Conservation (phyloP, 1,140 invertebrate species). For the Pemphigus obesinymphae region DNA sequence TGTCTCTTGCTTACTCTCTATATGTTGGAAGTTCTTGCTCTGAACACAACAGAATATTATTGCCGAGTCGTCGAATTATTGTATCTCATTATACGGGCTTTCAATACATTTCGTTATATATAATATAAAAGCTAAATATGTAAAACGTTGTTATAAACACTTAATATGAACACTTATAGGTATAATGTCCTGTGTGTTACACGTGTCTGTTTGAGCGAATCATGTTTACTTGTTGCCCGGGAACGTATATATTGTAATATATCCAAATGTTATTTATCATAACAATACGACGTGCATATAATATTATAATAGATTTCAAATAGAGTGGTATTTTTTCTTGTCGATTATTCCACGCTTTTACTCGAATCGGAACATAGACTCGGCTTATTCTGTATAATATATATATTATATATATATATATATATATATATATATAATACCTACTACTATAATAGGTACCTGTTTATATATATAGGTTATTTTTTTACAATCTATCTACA, state of each 20-base stretch:
- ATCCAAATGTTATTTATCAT: background rate
- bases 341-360: conserved; percentile 21
- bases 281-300: background rate
- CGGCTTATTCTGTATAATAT: background rate
- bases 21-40: too few species aligned
- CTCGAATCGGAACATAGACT: background rate
- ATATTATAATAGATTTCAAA: background rate
- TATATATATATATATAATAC: background rate
- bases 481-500: background rate
- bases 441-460: too few species aligned
- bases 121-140: too few species aligned
- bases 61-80: too few species aligned
- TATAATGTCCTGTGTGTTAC: background rate
- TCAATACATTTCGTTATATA: too few species aligned
- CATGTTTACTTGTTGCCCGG: background rate
- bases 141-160: background rate
- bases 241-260: background rate
- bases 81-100: too few species aligned
- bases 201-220: background rate
- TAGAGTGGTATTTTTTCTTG: background rate
- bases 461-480: background rate
- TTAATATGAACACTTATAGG: too few species aligned
- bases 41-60: too few species aligned
- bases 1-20: too few species aligned
- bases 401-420: background rate